A percentile compares a stretch with the other conserved stretches of the same genome.
Conservation (phyloP, 2,888 invertebrate species). For the Drosophila prolongata region DNA sequence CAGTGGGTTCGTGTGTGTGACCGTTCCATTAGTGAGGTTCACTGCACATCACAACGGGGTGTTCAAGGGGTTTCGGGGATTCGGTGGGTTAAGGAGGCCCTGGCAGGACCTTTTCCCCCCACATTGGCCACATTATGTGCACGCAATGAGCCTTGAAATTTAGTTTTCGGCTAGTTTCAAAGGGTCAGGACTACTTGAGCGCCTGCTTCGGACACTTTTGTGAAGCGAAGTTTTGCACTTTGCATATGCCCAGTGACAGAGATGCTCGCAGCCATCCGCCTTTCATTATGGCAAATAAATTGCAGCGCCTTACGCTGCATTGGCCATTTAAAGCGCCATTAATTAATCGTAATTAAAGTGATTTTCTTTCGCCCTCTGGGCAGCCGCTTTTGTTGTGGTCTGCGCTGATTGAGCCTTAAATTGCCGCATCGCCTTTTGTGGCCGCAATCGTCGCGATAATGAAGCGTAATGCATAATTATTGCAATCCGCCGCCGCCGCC, state of each 20-base stretch:
- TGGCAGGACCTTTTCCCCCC: constrained; percentile 35
- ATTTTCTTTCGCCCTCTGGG: constrained; percentile 54
- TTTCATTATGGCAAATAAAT: constrained; percentile 54
- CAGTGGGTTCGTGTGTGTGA: constrained; percentile 50
- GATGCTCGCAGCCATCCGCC: constrained; percentile 2
- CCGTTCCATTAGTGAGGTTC: constrained; percentile 75
- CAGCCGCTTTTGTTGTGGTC: constrained; percentile 42
- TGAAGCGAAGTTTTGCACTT: constrained; percentile 34
- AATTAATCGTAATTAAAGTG: constrained; percentile 79
- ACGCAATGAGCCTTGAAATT: constrained; percentile 80
- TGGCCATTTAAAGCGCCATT: constrained; percentile 68
- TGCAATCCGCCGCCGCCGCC: constrained; percentile 27
- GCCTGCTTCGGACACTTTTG: constrained; percentile 57
- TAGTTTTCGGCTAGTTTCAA: constrained; percentile 76
- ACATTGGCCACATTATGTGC: constrained; percentile 77
- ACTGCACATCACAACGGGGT: constrained; percentile 60
- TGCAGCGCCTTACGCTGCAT: constrained; percentile 38
- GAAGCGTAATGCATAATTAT: constrained; percentile 74
- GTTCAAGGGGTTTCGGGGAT: constrained; percentile 8
- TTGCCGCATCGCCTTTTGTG: constrained; percentile 53
- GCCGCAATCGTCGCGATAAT: constrained; percentile 57
- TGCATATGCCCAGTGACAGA: constrained; percentile 69
- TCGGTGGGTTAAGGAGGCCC: background rate
- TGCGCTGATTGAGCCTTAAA: constrained; percentile 62
- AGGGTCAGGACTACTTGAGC: constrained; percentile 31